Evolutionary conservation across 2,888 invertebrate genomes (phyloP).

Genomic region (Ecdyonurus torrentis): DNA sequence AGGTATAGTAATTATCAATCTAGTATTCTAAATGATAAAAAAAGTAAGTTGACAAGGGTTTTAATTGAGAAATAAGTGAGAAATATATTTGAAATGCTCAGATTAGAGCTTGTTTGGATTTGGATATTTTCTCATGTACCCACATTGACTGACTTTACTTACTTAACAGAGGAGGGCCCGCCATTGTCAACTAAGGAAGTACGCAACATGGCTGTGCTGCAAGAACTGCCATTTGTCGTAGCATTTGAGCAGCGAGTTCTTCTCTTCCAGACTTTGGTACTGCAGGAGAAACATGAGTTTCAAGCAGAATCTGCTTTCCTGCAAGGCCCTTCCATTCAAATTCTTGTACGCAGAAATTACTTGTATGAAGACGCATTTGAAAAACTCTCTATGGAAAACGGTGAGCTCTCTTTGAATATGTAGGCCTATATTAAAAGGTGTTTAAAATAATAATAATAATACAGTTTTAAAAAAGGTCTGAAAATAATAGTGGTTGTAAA

Average conservation of each 20-base stretch:
- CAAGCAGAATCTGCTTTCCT: constrained; percentile 60
- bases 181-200: constrained; percentile 77
- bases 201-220: constrained; percentile 69
- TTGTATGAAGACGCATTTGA: constrained; percentile 98
- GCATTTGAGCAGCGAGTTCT: constrained; percentile 80
- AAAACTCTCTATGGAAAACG: constrained; percentile 76
- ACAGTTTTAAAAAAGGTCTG: too few relatives aligned
- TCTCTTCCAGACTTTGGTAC: constrained; percentile 56
- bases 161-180: constrained; percentile 52
- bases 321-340: constrained; percentile 55
- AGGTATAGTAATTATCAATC: too few relatives aligned
- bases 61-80: too few relatives aligned
- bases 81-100: constrained; percentile 5
- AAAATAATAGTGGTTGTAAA: too few relatives aligned
- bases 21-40: too few relatives aligned
- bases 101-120: background rate
- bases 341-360: constrained; percentile 71
- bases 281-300: constrained; percentile 47
- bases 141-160: too few relatives aligned
- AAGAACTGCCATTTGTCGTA: constrained; percentile 88
- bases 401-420: constrained; percentile 29
- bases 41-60: too few relatives aligned
- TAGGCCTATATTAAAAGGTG: background rate
- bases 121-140: constrained; percentile 4
- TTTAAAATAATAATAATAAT: too few relatives aligned